phyloP scores from a whole-genome alignment of 2,797 vertebrate species.

The Smutsia gigantea region DNA sequence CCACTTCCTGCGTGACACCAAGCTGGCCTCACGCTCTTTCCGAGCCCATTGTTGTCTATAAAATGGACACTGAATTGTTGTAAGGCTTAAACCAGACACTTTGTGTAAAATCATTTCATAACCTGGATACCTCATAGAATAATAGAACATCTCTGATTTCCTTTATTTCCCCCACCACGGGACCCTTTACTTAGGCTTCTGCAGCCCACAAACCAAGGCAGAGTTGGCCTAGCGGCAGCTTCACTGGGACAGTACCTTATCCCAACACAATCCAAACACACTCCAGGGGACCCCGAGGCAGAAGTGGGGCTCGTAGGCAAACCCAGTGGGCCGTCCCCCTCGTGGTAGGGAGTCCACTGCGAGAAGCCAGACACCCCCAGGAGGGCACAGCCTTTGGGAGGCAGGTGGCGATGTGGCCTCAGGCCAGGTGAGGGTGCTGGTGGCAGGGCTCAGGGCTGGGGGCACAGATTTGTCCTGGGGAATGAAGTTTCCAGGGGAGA shows the following conservation, averaged over 20 bases:
- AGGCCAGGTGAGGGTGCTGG: neutral
- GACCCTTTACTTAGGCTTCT: neutral
- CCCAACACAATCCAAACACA: neutral
- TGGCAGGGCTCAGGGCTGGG: neutral
- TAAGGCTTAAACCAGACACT: neutral
- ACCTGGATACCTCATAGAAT: neutral
- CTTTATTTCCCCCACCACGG: neutral
- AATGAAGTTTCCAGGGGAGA: neutral
- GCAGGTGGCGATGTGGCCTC: neutral
- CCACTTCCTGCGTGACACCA: neutral
- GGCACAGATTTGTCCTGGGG: neutral
- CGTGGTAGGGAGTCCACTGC: neutral
- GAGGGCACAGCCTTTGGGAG: neutral
- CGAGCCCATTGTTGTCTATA: neutral
- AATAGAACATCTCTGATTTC: neutral
- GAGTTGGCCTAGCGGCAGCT: no score
- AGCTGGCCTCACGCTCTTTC: neutral
- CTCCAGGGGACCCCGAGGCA: neutral
- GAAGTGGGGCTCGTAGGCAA: neutral
- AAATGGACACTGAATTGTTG: neutral
- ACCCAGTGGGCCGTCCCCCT: fast-evolving
- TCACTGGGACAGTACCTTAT: neutral
- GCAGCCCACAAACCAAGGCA: neutral
- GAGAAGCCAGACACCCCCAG: neutral
- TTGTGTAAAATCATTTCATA: neutral